Evolutionary conservation across 2,113 vertebrate species (phyloP), one percentile per base, ranked within the genome.

Genomic region (Gambusia holbrooki): DNA sequence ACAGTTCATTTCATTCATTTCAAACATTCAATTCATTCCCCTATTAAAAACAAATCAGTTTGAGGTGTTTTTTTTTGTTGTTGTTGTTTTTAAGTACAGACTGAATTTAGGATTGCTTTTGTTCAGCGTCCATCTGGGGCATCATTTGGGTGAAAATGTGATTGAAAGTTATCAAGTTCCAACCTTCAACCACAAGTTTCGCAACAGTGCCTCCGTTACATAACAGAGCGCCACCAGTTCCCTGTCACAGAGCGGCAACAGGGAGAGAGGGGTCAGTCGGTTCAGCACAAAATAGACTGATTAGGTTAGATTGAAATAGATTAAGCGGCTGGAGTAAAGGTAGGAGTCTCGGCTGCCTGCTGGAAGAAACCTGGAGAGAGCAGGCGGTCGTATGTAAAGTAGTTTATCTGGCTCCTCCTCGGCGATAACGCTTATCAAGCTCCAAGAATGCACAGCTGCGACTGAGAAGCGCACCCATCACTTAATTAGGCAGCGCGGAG

Each of bases 181-280:
- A 6, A 54, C 51, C 51, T 66, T 42, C 60, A 79, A 70, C 63
- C 78, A 68, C 35, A 87, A 93, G 77, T 93, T 93, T 94, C 91
- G 84, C 91, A 93, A 93, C 76, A 81, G 71, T 14, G 81, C 86
- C 76, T 72, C 65, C 2, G 74, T 93, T 93, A 91, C 90, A 90
- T 92, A 94, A 93, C 82, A 58, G 48, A 54, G 17, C 48, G 15
- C 40, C 40, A 77, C n/a, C 71, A 83, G 77, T 89, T 86, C 27
- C 13, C n/a, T 29, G 28, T 62, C 25, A 10, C 69, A 77, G 62
- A 14, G 60, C 45, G 15, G 45, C 15, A 10, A 42, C 8, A n/a
- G 27, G 32, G 2, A 51, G 35, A 22, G 60, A 7, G 32, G 13
- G 14, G 5, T 54, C 25, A 1, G 35, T 22, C 0, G 3, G 10